Evolutionary conservation across 1,140 invertebrate species (phyloP).

Genomic region (Uloborus diversus): DNA sequence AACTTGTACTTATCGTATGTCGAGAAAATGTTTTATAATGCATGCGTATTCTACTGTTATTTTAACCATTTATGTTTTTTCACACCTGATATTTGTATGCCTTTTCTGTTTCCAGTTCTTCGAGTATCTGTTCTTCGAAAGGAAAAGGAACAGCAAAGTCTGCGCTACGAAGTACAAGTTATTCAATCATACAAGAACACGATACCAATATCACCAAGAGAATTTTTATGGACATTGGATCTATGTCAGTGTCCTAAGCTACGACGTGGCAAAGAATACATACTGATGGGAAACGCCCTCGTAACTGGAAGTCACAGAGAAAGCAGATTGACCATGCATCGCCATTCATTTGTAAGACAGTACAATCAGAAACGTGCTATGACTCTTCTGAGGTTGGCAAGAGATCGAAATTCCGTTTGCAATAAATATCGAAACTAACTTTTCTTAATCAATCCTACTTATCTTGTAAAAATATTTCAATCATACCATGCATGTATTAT

Average conservation of each 20-base stretch:
- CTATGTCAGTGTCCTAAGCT: conserved; percentile 49
- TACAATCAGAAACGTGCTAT: conserved; percentile 48
- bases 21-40: background rate
- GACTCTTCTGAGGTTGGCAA: conserved; percentile 32
- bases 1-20: background rate
- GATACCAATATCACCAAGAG: conserved; percentile 55
- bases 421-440: conserved; percentile 16
- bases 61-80: background rate
- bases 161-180: conserved; percentile 57
- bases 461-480: background rate
- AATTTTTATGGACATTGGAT: conserved; percentile 55
- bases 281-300: conserved; percentile 56
- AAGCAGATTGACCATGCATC: conserved; percentile 43
- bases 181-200: conserved; percentile 58
- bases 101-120: background rate
- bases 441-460: background rate
- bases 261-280: conserved; percentile 51
- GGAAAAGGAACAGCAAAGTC: conserved; percentile 5
- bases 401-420: conserved; percentile 7
- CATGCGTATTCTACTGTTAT: background rate
- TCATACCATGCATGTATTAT: background rate
- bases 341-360: conserved; percentile 53
- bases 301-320: conserved; percentile 43
- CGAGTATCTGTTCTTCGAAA: background rate
- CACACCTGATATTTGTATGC: background rate